These are phyloP conservation scores for Muraenolepis orangiensis DNA, from an alignment of 2,797 vertebrate species.

Conservation along the genomic window DNA sequence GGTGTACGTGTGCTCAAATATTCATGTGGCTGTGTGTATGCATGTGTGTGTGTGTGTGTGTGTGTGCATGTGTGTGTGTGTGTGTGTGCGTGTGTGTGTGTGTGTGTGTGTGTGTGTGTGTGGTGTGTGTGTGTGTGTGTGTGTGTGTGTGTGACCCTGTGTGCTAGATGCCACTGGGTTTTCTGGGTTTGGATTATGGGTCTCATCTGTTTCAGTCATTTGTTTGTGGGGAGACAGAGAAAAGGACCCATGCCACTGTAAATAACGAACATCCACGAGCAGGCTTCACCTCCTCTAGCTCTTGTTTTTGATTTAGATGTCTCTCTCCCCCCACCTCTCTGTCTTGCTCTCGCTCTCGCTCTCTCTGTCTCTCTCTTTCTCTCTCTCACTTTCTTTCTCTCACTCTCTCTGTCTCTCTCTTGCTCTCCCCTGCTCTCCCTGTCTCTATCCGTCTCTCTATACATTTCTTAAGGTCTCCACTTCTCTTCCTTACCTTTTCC, in stretches of 20 bases:
- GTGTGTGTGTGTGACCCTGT: constrained; percentile 20
- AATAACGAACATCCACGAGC: constrained; percentile 73
- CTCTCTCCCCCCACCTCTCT: constrained; percentile 10
- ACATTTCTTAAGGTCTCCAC: constrained; percentile 12
- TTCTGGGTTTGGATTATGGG: constrained; percentile 57
- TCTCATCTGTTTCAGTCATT: constrained; percentile 70
- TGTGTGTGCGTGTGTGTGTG: background rate
- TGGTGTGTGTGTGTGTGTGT: background rate
- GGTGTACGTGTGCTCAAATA: too few relatives aligned
- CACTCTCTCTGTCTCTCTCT: background rate
- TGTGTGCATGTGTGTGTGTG: too few relatives aligned
- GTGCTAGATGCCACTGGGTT: constrained; percentile 34
- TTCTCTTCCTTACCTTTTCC: background rate
- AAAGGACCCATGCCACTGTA: constrained; percentile 57
- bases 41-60: background rate
- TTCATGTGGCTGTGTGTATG: too few relatives aligned
- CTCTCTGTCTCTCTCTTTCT: constrained; percentile 36
- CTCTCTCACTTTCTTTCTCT: background rate
- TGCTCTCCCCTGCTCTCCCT: too few relatives aligned
- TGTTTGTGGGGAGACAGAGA: constrained; percentile 64
- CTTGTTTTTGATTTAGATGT: constrained; percentile 25
- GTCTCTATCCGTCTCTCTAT: constrained; percentile 31
- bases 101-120: constrained; percentile 5
- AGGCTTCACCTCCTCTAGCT: constrained; percentile 37
- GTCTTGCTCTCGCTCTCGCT: background rate